Evolutionary conservation across 2,113 vertebrate species (phyloP), one percentile per base, ranked within the genome.

Genomic region (Zosterops lateralis): DNA sequence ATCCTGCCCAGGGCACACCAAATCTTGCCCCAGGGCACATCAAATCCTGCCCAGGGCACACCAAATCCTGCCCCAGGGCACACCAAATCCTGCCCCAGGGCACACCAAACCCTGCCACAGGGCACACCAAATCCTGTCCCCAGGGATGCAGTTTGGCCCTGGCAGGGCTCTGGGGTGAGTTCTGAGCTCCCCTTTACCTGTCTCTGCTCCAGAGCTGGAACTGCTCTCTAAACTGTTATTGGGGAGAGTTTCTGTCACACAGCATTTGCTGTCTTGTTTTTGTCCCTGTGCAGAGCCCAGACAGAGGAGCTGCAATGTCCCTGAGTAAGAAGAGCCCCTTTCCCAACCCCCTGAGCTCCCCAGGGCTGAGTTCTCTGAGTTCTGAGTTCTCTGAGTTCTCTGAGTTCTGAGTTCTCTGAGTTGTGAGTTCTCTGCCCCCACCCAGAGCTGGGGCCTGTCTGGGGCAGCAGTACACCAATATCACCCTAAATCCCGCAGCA

Each of bases 401-500:
- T 38, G 38, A 38, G 38, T 38, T 38, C 38, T 38, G 38, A 38
- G 38, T 38, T 38, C 38, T 38, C 38, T 38, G 38, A 38, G 38
- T 38, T 38, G 53, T 32, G 21, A 36, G 56, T 17, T 58, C 62
- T 51, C 47, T 78, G 48, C 8, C 53, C 84, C 24, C 38, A 4
- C 1, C 31, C 73, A 16, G 34, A 9, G 36, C 22, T 53, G 54
- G 60, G 32, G 12, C 40, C 29, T 61, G 84, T 26, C 25, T 1
- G 0, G 58, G 40, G 60, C 45, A n/a, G 83, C 1, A 3, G 8
- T 53, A 34, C 44, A 44, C 31, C 14, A 58, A 31, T 2, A 3
- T 0, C 25, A 8, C 56, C n/a, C 19, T 17, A 7, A 47, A 54
- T 31, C 28, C 19, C 22, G 12, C 1, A 0, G 22, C 24, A 1